Conservation (phyloP, 2,888 invertebrate genomes). For the Ectemnius continuus region DNA sequence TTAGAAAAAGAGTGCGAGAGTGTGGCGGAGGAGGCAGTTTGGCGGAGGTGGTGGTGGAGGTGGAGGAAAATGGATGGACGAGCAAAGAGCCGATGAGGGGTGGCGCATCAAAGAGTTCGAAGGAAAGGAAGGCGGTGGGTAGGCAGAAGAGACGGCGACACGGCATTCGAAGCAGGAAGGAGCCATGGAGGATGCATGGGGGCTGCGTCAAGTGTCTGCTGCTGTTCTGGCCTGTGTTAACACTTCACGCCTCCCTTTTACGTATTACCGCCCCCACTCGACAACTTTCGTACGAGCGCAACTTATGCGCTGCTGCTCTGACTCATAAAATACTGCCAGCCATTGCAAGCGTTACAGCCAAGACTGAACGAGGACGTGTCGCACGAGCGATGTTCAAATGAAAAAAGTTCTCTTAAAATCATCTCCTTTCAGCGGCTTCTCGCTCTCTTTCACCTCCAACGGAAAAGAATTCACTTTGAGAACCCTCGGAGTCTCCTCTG, state of each 20-base stretch:
- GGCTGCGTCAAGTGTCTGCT: constrained; percentile 66
- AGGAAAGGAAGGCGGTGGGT: constrained; percentile 20
- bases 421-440: background rate
- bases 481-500: too few relatives aligned
- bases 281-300: constrained; percentile 58
- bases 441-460: background rate
- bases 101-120: constrained; percentile 42
- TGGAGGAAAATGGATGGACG: constrained; percentile 25
- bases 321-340: constrained; percentile 53
- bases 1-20: background rate
- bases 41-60: constrained; percentile 20
- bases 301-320: constrained; percentile 49
- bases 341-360: constrained; percentile 12
- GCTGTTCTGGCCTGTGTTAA: constrained; percentile 66
- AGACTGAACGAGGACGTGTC: constrained; percentile 10
- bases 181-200: constrained; percentile 38
- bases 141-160: constrained; percentile 10
- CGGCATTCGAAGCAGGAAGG: constrained; percentile 4
- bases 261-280: constrained; percentile 65
- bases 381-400: constrained; percentile 20
- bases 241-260: constrained; percentile 71
- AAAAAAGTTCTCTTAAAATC: constrained; percentile 38
- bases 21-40: background rate
- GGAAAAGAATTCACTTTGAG: too few relatives aligned
- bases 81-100: constrained; percentile 42